Evolutionary conservation across 2,888 invertebrate species (phyloP).

Genomic region (Phyllotreta striolata): DNA sequence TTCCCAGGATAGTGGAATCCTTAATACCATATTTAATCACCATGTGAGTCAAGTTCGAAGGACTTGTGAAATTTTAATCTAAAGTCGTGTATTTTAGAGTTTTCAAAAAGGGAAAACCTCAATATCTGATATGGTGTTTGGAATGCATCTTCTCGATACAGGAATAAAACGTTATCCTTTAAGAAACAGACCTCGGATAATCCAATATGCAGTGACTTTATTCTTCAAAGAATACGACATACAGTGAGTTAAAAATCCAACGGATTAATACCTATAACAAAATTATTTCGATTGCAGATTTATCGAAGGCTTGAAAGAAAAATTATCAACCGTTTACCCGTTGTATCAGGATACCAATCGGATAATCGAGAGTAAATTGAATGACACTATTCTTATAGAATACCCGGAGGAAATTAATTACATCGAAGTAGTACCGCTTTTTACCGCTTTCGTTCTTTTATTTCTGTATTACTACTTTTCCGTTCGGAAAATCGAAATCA

Average conservation of each 20-base stretch:
- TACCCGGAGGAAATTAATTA: constrained; percentile 91
- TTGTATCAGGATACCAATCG: constrained; percentile 66
- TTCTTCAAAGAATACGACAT: constrained; percentile 82
- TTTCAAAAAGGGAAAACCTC: constrained; percentile 85
- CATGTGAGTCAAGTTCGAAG: constrained; percentile 81
- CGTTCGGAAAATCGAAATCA: constrained; percentile 93
- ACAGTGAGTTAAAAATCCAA: constrained; percentile 65
- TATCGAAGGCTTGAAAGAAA: constrained; percentile 75
- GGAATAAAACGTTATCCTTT: constrained; percentile 90
- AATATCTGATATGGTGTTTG: constrained; percentile 89
- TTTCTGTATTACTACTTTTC: constrained; percentile 96
- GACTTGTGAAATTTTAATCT: too few species aligned
- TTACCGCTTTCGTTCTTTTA: constrained; percentile 83
- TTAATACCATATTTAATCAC: constrained; percentile 83
- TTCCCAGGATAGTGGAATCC: constrained; percentile 79
- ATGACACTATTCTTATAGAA: constrained; percentile 75
- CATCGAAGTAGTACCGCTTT: constrained; percentile 83
- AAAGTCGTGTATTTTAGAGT: constrained; percentile 63
- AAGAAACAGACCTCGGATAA: constrained; percentile 81
- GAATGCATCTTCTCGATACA: constrained; percentile 88
- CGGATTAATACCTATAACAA: background rate
- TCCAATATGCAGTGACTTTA: constrained; percentile 91
- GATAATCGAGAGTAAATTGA: constrained; percentile 41
- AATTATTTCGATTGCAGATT: constrained; percentile 67
- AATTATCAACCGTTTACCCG: constrained; percentile 75